A percentile compares a stretch with the other conserved stretches of the same genome.
Evolutionary conservation across 2,797 vertebrate species (phyloP).

Genomic region (Spea hammondii): DNA sequence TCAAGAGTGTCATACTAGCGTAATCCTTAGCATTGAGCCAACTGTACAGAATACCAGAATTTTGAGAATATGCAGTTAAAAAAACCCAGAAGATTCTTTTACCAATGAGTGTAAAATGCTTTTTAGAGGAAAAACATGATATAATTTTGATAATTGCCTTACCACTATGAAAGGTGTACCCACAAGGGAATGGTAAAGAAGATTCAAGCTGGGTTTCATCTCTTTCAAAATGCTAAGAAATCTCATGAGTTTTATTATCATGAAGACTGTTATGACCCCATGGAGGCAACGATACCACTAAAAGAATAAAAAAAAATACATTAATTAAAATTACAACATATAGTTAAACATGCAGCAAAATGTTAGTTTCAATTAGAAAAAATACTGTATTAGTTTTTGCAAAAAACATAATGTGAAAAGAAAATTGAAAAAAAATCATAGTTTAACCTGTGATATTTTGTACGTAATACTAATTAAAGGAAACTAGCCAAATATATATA

Average conservation of each 20-base stretch:
- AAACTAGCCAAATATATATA: no score
- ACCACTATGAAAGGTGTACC: conserved; percentile 65
- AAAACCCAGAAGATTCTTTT: no score
- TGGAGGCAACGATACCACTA: conserved; percentile 66
- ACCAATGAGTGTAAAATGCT: no score
- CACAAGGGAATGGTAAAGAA: conserved; percentile 49
- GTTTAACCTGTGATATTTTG: no score
- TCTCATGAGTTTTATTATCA: conserved; percentile 63
- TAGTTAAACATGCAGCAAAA: neutral
- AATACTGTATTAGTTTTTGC: neutral
- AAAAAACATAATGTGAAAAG: neutral
- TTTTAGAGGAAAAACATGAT: no score
- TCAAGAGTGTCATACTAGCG: no score
- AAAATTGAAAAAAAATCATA: neutral
- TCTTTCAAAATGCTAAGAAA: conserved; percentile 58
- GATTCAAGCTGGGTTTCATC: conserved; percentile 40
- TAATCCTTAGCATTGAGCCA: no score
- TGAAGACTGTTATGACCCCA: conserved; percentile 67
- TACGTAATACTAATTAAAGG: no score
- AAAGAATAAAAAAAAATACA: neutral
- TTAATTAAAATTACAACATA: no score
- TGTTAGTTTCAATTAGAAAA: neutral
- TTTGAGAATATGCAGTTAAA: no score
- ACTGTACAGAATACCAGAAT: no score
- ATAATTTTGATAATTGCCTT: conserved; percentile 43